Conservation (phyloP, 2,888 invertebrate species). For the Onthophagus sagittarius region DNA sequence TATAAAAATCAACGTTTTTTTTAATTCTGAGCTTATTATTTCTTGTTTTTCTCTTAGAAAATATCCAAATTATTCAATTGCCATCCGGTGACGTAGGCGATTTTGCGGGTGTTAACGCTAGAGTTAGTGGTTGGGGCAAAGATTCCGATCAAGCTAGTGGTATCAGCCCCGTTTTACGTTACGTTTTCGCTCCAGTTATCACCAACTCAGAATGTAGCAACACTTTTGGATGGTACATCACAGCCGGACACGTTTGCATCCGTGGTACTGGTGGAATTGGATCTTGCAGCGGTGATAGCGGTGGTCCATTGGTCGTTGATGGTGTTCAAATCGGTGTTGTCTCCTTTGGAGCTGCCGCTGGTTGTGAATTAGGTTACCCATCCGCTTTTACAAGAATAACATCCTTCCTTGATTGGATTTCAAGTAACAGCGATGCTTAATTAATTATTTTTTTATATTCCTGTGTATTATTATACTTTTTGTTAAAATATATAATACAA, state of each 20-base stretch:
- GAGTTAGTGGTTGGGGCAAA: constrained; percentile 50
- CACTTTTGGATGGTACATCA: constrained; percentile 23
- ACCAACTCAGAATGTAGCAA: neutral
- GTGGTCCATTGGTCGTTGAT: constrained; percentile 35
- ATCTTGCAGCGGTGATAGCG: constrained; percentile 52
- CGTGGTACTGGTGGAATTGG: constrained; percentile 47
- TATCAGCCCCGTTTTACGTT: constrained; percentile 15
- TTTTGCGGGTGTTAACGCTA: constrained; percentile 43
- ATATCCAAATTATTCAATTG: constrained; percentile 20
- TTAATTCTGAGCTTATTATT: neutral
- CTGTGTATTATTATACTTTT: neutral
- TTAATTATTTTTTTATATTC: neutral
- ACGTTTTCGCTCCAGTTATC: constrained; percentile 7
- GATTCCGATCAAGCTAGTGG: neutral
- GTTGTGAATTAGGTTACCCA: constrained; percentile 46
- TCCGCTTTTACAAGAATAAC: constrained; percentile 46
- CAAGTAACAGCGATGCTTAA: constrained; percentile 24
- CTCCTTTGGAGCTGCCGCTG: constrained; percentile 40
- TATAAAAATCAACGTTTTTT: neutral
- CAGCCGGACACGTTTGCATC: constrained; percentile 48
- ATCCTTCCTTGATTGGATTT: constrained; percentile 41
- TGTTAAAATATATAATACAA: neutral
- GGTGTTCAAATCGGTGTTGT: constrained; percentile 35
- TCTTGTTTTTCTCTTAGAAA: neutral
- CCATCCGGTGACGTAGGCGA: constrained; percentile 33